Base-by-base conservation (phyloP, 2,888 invertebrate species). In the Itoplectis maculator region DNA sequence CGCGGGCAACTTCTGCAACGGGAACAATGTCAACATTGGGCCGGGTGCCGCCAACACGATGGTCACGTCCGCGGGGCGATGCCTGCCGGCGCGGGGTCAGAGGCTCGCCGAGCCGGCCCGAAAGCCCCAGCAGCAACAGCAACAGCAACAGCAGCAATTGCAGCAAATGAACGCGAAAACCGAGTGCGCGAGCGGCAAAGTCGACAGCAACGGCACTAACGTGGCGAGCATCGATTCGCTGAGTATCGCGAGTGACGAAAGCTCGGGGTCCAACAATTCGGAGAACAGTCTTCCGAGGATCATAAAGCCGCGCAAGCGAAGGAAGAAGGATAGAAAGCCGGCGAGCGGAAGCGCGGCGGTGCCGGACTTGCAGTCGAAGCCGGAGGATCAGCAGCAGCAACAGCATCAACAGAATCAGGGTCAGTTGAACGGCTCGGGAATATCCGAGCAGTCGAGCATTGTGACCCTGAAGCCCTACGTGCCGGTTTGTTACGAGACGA, bases 321-420 rank as follows among this genome's bases (percentile, higher is more conserved):
- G 97, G 91, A 98, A 97, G 95, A 98, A 97, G 93, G 97, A 97
- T 92, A 94, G 97, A 87, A 97, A 97, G 93, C 96, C 97, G 45
- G 66, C 85, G 15, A 89, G 86, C 59, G 85, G 84, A 37, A 63
- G 72, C 6, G 74, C 68, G 2, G 74, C 70, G 13, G 54, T 76
- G 59, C 81, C 86, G 86, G 77, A 90, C 89, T 68, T 88, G 86
- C 45, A 73, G 20, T 40, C 85, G 82, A 87, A 91, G 88, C 83
- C 85, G 74, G 79, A 91, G 86, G 83, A 92, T 65, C 86, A 85
- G 78, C 79, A 80, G 65, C 81, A 63, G 42, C 68, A 83, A 54
- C 66, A 61, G 40, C 42, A 59, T 18, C 20, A 51, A 76, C 82
- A 61, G 42, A 59, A 82, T 79, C 87, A 86, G 82, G 82, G 84